Evolutionary conservation across 2,888 invertebrate genomes (phyloP).

Genomic region (Homarus gammarus): DNA sequence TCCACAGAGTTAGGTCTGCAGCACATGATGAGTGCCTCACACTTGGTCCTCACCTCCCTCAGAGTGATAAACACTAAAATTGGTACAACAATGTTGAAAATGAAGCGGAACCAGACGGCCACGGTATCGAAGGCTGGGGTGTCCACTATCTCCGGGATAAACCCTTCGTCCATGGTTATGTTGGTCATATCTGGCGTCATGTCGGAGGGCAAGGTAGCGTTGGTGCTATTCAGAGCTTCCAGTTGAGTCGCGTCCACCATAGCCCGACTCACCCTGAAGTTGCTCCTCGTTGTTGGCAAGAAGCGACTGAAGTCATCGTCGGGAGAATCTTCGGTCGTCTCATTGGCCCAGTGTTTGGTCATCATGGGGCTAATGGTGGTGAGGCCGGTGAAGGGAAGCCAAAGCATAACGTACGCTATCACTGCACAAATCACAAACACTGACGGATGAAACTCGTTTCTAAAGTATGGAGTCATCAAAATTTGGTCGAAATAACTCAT

Average conservation of each 20-base stretch:
- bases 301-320: constrained; percentile 26
- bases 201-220: constrained; percentile 18
- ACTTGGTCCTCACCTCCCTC: constrained; percentile 77
- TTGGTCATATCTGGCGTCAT: constrained; percentile 23
- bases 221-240: constrained; percentile 51
- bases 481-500: constrained; percentile 68
- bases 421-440: constrained; percentile 23
- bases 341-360: constrained; percentile 66
- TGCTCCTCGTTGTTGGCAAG: neutral
- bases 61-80: constrained; percentile 76
- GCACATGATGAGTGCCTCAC: constrained; percentile 77
- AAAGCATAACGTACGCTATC: constrained; percentile 57
- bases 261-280: constrained; percentile 30
- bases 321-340: constrained; percentile 22
- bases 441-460: constrained; percentile 70
- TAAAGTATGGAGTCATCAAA: constrained; percentile 73
- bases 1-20: constrained; percentile 76
- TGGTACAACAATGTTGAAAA: constrained; percentile 77
- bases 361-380: constrained; percentile 59
- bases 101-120: constrained; percentile 77
- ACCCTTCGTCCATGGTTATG: constrained; percentile 13
- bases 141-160: constrained; percentile 56
- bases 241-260: constrained; percentile 51
- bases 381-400: constrained; percentile 58
- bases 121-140: constrained; percentile 76